Evolutionary conservation across 2,113 vertebrate species (phyloP).

Genomic region (Lagopus leucura): DNA sequence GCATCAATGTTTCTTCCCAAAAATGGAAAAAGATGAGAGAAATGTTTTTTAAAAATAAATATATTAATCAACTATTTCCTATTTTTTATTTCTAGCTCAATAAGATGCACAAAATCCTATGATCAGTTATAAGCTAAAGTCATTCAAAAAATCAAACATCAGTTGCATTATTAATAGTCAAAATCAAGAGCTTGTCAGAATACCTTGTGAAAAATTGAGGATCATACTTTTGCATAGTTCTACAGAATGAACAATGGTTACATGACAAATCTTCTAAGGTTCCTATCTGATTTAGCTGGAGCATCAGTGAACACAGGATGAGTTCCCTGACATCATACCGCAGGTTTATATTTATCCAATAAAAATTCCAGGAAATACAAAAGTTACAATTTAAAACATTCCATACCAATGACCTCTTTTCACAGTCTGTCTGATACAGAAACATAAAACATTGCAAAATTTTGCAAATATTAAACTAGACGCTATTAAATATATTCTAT

Average conservation of each 20-base stretch:
- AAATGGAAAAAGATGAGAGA: conserved; percentile 28
- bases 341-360: conserved; percentile 20
- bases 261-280: background rate
- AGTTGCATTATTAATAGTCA: background rate
- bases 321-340: background rate
- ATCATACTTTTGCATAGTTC: background rate
- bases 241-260: background rate
- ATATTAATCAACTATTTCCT: conserved; percentile 3
- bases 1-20: background rate
- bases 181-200: conserved; percentile 30
- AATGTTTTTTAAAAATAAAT: background rate
- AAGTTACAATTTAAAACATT: conserved; percentile 58
- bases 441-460: conserved; percentile 34
- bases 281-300: conserved; percentile 24
- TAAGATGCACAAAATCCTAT: background rate
- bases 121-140: background rate
- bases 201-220: conserved; percentile 2
- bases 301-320: background rate
- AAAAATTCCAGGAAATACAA: conserved; percentile 31
- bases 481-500: background rate
- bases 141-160: background rate
- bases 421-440: conserved; percentile 39
- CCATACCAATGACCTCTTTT: conserved; percentile 41
- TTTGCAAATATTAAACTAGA: background rate
- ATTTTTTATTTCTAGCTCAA: conserved; percentile 30